Conservation (phyloP, 2,113 vertebrate species). For the Oreotragus oreotragus region DNA sequence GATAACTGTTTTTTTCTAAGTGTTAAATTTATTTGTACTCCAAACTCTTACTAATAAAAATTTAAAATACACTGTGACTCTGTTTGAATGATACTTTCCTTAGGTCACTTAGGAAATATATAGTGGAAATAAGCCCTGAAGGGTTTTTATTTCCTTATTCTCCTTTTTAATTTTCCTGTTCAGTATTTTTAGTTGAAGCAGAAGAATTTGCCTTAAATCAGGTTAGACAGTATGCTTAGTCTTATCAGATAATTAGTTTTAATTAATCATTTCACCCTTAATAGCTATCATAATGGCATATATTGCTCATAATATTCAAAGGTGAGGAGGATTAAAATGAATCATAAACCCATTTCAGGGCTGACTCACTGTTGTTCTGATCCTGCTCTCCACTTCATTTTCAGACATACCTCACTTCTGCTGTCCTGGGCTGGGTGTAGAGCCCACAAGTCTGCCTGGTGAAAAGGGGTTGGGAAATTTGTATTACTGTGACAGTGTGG, state of each 20-base stretch:
- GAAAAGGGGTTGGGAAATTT: background rate
- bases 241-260: slow-evolving; percentile 63
- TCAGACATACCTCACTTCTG: background rate
- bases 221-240: background rate
- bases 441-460: background rate
- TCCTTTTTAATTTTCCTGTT: background rate
- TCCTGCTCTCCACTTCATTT: background rate
- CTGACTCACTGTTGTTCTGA: background rate
- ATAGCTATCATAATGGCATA: background rate
- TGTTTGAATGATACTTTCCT: slow-evolving; percentile 35
- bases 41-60: slow-evolving; percentile 62
- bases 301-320: background rate
- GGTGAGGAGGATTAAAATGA: background rate
- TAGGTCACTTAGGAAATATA: background rate
- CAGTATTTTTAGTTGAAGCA: slow-evolving; percentile 35
- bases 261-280: slow-evolving; percentile 51
- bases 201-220: slow-evolving; percentile 33
- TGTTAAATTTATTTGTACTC: slow-evolving; percentile 56
- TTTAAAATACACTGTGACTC: slow-evolving; percentile 25
- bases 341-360: background rate
- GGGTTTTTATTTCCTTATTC: slow-evolving; percentile 29
- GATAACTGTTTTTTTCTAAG: slow-evolving; percentile 37
- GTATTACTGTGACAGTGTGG: background rate
- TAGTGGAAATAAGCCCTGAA: background rate
- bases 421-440: background rate